A percentile compares a stretch with the other conserved stretches of the same genome.
These are phyloP conservation scores for Colletes gigas DNA, from an alignment of 1,140 invertebrate species.

Conservation along the genomic window DNA sequence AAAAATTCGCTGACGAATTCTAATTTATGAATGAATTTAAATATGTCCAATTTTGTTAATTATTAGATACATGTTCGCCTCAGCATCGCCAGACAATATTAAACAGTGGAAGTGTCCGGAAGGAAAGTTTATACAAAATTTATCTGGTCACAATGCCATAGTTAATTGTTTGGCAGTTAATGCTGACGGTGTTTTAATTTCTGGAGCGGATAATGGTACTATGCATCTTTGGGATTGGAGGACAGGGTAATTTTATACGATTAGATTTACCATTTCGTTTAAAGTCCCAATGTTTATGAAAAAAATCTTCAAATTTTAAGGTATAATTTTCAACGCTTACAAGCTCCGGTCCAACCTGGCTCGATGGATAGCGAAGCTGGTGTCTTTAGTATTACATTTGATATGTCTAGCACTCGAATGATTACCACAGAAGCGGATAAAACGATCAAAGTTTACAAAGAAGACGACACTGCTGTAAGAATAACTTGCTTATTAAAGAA, in stretches of 20 bases:
- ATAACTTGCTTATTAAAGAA: background rate
- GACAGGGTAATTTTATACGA: constrained; percentile 85
- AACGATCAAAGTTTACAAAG: constrained; percentile 99
- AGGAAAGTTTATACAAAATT: constrained; percentile 98
- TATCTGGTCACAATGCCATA: constrained; percentile 98
- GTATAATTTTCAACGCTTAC: constrained; percentile 97
- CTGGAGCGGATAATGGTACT: constrained; percentile 99
- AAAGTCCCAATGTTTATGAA: background rate
- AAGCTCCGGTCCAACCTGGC: constrained; percentile 98
- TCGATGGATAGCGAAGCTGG: constrained; percentile 99
- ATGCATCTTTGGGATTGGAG: constrained; percentile 99
- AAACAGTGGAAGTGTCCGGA: constrained; percentile 99
- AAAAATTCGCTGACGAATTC: too few relatives aligned
- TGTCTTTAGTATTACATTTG: constrained; percentile 97
- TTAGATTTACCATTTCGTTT: background rate
- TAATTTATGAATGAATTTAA: too few relatives aligned
- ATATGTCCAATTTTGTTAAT: constrained; percentile 31
- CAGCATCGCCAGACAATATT: constrained; percentile 98
- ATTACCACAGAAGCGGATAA: constrained; percentile 99
- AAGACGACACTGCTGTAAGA: constrained; percentile 94
- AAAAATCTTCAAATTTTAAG: constrained; percentile 52
- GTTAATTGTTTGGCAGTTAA: constrained; percentile 98
- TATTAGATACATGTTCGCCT: constrained; percentile 95
- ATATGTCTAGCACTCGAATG: constrained; percentile 95
- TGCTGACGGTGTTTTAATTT: constrained; percentile 96